These are phyloP conservation scores for Ranitomeya variabilis DNA, from an alignment of 2,113 vertebrate species.

Conservation along the genomic window DNA sequence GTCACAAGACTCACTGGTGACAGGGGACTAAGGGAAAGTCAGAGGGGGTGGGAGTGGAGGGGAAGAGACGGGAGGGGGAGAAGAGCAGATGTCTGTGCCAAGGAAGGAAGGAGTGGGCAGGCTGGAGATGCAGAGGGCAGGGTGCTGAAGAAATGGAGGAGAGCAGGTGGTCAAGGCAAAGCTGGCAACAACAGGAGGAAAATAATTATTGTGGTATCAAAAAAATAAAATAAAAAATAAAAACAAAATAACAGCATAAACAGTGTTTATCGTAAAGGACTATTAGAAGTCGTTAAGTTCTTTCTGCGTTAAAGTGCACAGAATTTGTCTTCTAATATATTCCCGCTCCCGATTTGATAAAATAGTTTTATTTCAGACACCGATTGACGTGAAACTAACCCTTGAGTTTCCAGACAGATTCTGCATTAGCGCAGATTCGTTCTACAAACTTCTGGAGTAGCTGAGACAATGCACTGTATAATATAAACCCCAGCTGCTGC, in stretches of 20 bases:
- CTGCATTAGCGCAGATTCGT: too few relatives aligned
- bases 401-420: background rate
- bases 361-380: too few relatives aligned
- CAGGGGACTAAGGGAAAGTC: background rate
- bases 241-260: background rate
- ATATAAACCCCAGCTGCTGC: background rate
- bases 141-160: background rate
- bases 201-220: background rate
- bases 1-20: conserved; percentile 35
- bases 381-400: background rate
- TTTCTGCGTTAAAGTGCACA: background rate
- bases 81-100: background rate
- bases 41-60: conserved; percentile 16
- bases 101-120: background rate
- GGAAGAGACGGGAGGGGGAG: background rate
- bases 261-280: background rate
- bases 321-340: background rate
- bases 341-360: background rate
- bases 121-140: too few relatives aligned
- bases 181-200: background rate
- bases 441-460: background rate
- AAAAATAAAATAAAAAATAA: background rate
- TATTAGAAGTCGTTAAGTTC: background rate
- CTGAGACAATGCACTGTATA: background rate
- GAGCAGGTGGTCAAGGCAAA: background rate